A percentile compares a stretch with the other conserved stretches of the same genome.
Evolutionary conservation across 2,113 vertebrate species (phyloP).

Genomic region (Nansenia antarctica): DNA sequence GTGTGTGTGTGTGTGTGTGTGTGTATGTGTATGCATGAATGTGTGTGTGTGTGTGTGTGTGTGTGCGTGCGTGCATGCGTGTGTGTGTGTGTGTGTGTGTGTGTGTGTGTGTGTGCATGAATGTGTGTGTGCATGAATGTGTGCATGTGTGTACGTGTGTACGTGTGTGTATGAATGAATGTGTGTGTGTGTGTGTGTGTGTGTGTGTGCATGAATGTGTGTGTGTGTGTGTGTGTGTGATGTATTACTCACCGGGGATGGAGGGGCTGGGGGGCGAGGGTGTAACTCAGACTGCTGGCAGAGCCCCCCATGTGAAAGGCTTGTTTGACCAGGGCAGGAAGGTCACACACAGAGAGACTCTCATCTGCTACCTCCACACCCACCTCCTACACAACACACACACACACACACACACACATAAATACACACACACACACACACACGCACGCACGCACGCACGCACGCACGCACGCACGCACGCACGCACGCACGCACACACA

Average conservation of each 20-base stretch:
- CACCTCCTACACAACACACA: conserved; percentile 50
- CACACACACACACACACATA: not conserved
- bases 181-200: not conserved
- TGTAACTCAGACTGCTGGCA: conserved; percentile 79
- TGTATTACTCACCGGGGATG: conserved; percentile 65
- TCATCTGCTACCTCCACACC: conserved; percentile 38
- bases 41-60: conserved; percentile 7
- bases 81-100: not conserved
- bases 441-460: not conserved
- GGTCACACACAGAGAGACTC: conserved; percentile 39
- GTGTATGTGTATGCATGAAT: not conserved
- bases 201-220: conserved; percentile 8
- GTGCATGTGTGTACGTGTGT: not conserved
- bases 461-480: conserved; percentile 14
- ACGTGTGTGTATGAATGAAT: not conserved
- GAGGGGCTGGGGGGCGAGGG: conserved; percentile 66
- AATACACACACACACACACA: conserved; percentile 7
- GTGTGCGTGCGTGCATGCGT: not conserved
- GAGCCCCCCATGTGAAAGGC: conserved; percentile 79
- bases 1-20: not conserved
- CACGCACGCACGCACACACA: conserved; percentile 17
- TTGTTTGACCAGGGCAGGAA: conserved; percentile 56
- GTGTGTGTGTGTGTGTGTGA: not conserved
- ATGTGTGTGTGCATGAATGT: conserved; percentile 8
- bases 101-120: not conserved